Evolutionary conservation across 1,140 invertebrate genomes (phyloP).

Genomic region (Drosophila nigromelanica): DNA sequence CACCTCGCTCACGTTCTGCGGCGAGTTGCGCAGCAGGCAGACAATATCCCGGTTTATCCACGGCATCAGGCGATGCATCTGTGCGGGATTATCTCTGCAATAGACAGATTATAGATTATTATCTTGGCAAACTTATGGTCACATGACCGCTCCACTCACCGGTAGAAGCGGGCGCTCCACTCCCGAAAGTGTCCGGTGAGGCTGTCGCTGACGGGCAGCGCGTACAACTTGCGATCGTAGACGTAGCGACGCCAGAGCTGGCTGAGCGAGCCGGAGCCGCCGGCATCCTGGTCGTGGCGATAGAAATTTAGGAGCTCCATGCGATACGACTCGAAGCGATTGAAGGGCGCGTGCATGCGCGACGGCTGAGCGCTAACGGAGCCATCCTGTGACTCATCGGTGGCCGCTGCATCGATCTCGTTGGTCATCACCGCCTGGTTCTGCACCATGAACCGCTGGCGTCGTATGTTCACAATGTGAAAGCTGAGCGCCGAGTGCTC

Average conservation of each 20-base stretch:
- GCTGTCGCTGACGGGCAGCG: conserved; percentile 86
- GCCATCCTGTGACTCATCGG: conserved; percentile 44
- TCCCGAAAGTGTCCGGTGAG: conserved; percentile 88
- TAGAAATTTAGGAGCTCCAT: conserved; percentile 72
- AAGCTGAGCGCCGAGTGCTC: conserved; percentile 56
- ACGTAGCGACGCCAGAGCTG: conserved; percentile 87
- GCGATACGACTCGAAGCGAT: conserved; percentile 69
- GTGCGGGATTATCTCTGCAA: conserved; percentile 89
- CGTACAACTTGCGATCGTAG: conserved; percentile 91
- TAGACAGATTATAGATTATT: conserved; percentile 22
- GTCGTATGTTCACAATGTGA: conserved; percentile 63
- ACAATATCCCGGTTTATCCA: conserved; percentile 94
- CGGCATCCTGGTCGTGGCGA: conserved; percentile 65
- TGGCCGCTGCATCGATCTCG: conserved; percentile 46
- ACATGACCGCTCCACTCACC: conserved; percentile 84
- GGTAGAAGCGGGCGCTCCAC: conserved; percentile 89
- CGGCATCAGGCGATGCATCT: conserved; percentile 91
- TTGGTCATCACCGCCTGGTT: conserved; percentile 57
- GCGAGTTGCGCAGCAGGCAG: conserved; percentile 87
- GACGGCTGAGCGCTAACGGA: conserved; percentile 13
- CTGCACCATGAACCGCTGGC: conserved; percentile 52
- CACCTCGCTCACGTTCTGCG: conserved; percentile 87
- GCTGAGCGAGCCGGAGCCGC: conserved; percentile 56
- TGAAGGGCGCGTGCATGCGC: conserved; percentile 35
- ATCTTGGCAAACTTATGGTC: not conserved